Evolutionary conservation across 2,113 vertebrate genomes (phyloP), one percentile per base, ranked within the genome.

Genomic region (Upupa epops): DNA sequence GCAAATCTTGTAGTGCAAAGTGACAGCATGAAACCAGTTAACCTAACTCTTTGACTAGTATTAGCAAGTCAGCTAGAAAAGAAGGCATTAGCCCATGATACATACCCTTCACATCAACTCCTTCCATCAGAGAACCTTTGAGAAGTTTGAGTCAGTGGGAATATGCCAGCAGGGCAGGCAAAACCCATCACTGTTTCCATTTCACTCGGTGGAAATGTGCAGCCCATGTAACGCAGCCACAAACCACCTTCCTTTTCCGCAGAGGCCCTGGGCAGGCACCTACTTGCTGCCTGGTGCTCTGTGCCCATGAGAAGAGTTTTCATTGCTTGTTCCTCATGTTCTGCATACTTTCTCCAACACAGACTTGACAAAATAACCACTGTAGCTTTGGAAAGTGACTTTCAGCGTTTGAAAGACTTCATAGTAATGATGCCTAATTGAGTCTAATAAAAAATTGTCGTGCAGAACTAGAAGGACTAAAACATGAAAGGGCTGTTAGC

Each of bases 311-410:
- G 25, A 34, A 48, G 22, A n/a, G 18, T 26, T 68, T 31, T 13
- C 6, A 11, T 10, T 4, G 5, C 64, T n/a, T 32, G 19, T 36
- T 83, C n/a, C 19, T 69, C 24, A 36, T 6, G 24, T 69, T 16
- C 59, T 28, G 11, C 18, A 7, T 1, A 1, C 17, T 49, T 73
- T 28, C 34, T 72, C 0, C 0, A 29, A 4, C 52, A n/a, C n/a
- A 22, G 21, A 25, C 13, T 49, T 79, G 61, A 56, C 66, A 73
- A 16, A 88, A 34, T 5, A 68, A 60, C 10, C 11, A 26, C 42
- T 74, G 13, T 31, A 22, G 42, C 63, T 93, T 91, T 31, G 51
- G 10, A 52, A 75, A 54, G 13, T 69, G 26, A 37, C 40, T 68
- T 79, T 17, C 11, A 76, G 29, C 13, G 6, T 78, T 49, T 79